Percentiles rank a stretch among this genome's conserved stretches.
phyloP scores from a whole-genome alignment of 2,797 vertebrate species.

The Valencia hispanica region DNA sequence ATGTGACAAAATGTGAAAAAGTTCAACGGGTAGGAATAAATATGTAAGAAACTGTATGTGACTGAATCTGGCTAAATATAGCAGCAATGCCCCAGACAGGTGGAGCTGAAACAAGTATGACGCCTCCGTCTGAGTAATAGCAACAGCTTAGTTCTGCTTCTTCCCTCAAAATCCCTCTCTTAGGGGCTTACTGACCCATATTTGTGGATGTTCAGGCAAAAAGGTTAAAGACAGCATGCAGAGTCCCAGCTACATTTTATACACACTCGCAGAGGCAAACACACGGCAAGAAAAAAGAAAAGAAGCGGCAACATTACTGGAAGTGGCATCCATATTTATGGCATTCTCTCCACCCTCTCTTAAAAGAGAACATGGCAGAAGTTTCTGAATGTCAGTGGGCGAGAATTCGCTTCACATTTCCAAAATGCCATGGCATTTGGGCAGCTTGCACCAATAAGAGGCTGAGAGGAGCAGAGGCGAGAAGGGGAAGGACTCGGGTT shows the following conservation, averaged over 20 bases:
- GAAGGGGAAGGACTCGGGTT: slow-evolving; percentile 65
- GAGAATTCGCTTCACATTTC: slow-evolving; percentile 84
- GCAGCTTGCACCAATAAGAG: slow-evolving; percentile 80
- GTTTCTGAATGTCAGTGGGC: slow-evolving; percentile 86
- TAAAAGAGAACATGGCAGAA: slow-evolving; percentile 76
- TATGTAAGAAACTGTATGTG: not conserved
- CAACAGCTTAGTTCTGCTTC: slow-evolving; percentile 78
- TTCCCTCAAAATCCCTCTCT: slow-evolving; percentile 75
- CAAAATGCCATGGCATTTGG: slow-evolving; percentile 89
- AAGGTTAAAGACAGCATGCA: slow-evolving; percentile 83
- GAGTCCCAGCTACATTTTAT: slow-evolving; percentile 47
- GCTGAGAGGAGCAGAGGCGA: slow-evolving; percentile 54
- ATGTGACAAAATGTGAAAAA: not conserved
- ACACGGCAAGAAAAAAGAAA: slow-evolving; percentile 51
- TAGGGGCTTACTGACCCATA: slow-evolving; percentile 84
- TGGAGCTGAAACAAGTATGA: slow-evolving; percentile 66
- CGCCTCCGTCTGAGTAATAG: slow-evolving; percentile 62
- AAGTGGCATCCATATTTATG: slow-evolving; percentile 84
- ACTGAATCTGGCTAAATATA: slow-evolving; percentile 74
- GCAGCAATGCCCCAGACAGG: slow-evolving; percentile 67
- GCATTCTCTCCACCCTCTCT: slow-evolving; percentile 37
- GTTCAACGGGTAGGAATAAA: not conserved
- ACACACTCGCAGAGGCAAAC: slow-evolving; percentile 10
- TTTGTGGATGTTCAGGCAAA: slow-evolving; percentile 76
- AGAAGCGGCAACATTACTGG: slow-evolving; percentile 63